phyloP scores from a whole-genome alignment of 2,888 invertebrate genomes.

The Parochlus steinenii region DNA sequence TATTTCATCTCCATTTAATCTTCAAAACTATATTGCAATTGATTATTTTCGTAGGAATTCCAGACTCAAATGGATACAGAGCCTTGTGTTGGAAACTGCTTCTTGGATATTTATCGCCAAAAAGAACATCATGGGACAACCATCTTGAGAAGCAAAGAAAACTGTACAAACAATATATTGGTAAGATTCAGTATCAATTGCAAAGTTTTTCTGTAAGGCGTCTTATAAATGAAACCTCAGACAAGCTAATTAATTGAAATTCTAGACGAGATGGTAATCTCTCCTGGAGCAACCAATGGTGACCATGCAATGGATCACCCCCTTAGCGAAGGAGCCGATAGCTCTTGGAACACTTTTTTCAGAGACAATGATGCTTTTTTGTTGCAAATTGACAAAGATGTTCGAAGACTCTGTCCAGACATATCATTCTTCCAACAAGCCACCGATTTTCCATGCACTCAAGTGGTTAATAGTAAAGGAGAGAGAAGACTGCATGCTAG shows the following conservation, averaged over 20 bases:
- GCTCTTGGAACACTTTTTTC: constrained; percentile 91
- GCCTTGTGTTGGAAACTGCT: constrained; percentile 79
- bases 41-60: constrained; percentile 53
- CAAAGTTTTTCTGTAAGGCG: constrained; percentile 2
- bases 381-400: constrained; percentile 95
- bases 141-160: constrained; percentile 57
- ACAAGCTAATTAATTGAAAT: constrained; percentile 15
- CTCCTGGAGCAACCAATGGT: constrained; percentile 51
- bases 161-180: constrained; percentile 66
- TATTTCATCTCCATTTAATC: constrained; percentile 26
- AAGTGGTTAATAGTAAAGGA: constrained; percentile 62
- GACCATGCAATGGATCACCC: constrained; percentile 60
- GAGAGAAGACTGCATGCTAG: constrained; percentile 73
- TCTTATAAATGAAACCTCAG: neutral
- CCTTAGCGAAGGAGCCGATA: constrained; percentile 84
- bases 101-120: constrained; percentile 65
- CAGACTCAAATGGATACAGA: constrained; percentile 69
- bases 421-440: constrained; percentile 94
- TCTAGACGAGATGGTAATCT: constrained; percentile 72
- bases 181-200: too few relatives aligned
- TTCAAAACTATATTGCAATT: neutral
- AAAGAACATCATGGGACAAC: constrained; percentile 47
- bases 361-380: constrained; percentile 88
- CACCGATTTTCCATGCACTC: constrained; percentile 75
- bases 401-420: constrained; percentile 84